Percentiles rank a stretch among this genome's conserved stretches.
Conservation (phyloP, 2,888 invertebrate species). For the Sussaba pulchella region DNA sequence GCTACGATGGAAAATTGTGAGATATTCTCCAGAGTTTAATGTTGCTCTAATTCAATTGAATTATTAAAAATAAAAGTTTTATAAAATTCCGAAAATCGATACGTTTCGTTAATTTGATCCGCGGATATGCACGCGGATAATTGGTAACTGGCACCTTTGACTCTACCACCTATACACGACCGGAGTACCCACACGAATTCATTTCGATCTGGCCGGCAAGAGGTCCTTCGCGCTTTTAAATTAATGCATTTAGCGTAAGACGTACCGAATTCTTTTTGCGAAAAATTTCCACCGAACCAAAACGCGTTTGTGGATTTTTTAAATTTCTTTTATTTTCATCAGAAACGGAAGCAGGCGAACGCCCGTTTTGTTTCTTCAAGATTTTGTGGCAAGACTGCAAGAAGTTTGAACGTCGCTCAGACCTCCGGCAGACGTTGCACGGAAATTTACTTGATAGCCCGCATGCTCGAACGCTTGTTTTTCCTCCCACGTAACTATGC, state of each 20-base stretch:
- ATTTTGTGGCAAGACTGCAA: neutral
- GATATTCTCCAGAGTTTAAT: no score
- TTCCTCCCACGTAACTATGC: slow-evolving; percentile 11
- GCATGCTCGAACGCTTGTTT: slow-evolving; percentile 10
- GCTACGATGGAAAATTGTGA: no score
- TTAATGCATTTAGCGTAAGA: neutral
- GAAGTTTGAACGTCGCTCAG: neutral
- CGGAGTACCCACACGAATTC: neutral
- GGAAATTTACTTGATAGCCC: slow-evolving; percentile 17
- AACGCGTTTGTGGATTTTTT: neutral
- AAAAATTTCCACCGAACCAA: neutral
- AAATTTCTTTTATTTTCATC: neutral
- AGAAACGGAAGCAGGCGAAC: neutral
- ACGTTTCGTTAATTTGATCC: no score
- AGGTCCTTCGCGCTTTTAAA: neutral
- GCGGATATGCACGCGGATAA: no score
- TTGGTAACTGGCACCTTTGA: neutral
- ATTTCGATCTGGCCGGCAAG: slow-evolving; percentile 21
- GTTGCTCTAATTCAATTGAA: no score
- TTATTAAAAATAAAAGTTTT: neutral
- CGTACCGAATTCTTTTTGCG: neutral
- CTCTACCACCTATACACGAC: neutral
- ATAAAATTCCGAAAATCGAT: no score
- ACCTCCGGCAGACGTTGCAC: slow-evolving; percentile 13
- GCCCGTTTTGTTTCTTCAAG: neutral